Percentiles rank a stretch among this genome's conserved stretches.
Evolutionary conservation across 2,888 invertebrate species (phyloP).

Genomic region (Blastobasis lacticolella): DNA sequence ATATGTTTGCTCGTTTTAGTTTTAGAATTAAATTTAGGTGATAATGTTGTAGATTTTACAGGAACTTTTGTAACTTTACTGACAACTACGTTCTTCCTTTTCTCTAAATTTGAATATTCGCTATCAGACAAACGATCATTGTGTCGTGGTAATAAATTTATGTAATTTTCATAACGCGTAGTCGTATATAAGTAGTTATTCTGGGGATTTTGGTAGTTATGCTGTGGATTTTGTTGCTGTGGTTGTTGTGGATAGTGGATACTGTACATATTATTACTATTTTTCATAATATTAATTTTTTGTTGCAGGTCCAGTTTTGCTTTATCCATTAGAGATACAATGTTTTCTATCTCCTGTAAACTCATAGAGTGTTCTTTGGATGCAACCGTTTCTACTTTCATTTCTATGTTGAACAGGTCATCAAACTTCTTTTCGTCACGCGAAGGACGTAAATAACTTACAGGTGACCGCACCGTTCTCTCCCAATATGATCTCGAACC

Average conservation of each 20-base stretch:
- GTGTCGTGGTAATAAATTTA: slow-evolving; percentile 35
- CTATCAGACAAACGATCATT: not conserved
- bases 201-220: no score
- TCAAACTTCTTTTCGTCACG: slow-evolving; percentile 16
- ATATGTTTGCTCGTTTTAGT: not conserved
- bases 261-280: not conserved
- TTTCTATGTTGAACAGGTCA: slow-evolving; percentile 48
- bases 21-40: not conserved
- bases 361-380: slow-evolving; percentile 32
- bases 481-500: slow-evolving; percentile 54
- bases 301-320: slow-evolving; percentile 15
- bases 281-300: slow-evolving; percentile 9
- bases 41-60: not conserved
- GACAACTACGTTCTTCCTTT: not conserved
- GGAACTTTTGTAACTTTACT: not conserved
- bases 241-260: slow-evolving; percentile 5
- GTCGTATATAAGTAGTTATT: not conserved
- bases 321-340: slow-evolving; percentile 38
- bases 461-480: slow-evolving; percentile 51
- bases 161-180: slow-evolving; percentile 23
- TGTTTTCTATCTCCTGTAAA: slow-evolving; percentile 52
- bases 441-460: no score
- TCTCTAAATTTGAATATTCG: not conserved
- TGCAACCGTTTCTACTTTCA: slow-evolving; percentile 41
- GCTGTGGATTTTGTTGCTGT: not conserved